Conservation (phyloP, 2,797 vertebrate genomes). For the Thripadectes ignobilis region DNA sequence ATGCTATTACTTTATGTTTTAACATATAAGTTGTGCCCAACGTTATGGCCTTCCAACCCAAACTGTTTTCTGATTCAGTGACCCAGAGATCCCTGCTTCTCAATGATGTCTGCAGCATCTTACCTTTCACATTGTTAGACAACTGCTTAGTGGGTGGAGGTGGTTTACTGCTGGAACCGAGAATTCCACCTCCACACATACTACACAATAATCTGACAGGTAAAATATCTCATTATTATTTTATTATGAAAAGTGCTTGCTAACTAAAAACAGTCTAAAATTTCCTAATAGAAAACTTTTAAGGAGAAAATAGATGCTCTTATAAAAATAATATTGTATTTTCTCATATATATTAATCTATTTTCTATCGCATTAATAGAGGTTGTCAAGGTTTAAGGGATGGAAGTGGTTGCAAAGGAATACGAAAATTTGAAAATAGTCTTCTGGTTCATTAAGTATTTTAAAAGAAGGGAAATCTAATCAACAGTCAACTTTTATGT, state of each 20-base stretch:
- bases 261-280: neutral
- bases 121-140: fast-evolving
- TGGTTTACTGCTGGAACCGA: fast-evolving
- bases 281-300: neutral
- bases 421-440: neutral
- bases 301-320: neutral
- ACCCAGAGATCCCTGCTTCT: neutral
- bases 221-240: neutral
- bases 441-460: conserved; percentile 10
- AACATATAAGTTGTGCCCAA: neutral
- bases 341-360: neutral
- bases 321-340: neutral
- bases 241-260: neutral
- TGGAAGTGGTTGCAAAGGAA: neutral
- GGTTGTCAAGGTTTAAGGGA: neutral
- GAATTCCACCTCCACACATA: neutral
- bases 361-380: neutral
- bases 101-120: fast-evolving
- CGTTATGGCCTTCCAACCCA: neutral
- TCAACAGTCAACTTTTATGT: neutral
- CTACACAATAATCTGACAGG: neutral
- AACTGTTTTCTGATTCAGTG: neutral
- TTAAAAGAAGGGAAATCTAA: conserved; percentile 10
- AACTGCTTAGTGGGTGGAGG: neutral
- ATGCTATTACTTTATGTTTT: neutral